Evolutionary conservation across 2,888 invertebrate species (phyloP).

Genomic region (Eupsilia transversa): DNA sequence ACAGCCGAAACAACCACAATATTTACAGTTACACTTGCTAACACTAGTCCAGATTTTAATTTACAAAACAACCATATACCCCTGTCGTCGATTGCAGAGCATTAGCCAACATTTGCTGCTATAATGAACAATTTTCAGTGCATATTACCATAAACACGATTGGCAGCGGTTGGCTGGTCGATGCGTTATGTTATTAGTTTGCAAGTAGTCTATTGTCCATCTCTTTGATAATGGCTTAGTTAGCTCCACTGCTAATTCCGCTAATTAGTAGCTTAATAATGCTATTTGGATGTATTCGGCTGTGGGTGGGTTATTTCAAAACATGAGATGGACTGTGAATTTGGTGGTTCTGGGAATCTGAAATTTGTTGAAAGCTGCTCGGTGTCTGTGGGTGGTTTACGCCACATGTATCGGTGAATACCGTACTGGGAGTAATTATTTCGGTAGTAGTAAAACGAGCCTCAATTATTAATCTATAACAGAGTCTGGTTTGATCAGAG

Average conservation of each 20-base stretch:
- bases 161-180: constrained; percentile 16
- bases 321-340: constrained; percentile 24
- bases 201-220: constrained; percentile 13
- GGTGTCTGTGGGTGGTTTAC: background rate
- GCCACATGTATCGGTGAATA: background rate
- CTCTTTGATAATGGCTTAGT: constrained; percentile 39
- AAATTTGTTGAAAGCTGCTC: constrained; percentile 5
- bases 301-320: constrained; percentile 5
- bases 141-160: constrained; percentile 43
- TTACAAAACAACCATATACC: constrained; percentile 5
- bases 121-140: constrained; percentile 43
- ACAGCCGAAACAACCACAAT: too few species aligned
- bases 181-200: constrained; percentile 39
- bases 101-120: constrained; percentile 29
- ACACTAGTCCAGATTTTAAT: constrained; percentile 10
- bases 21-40: background rate
- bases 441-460: background rate
- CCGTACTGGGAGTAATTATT: background rate
- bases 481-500: background rate
- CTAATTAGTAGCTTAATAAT: constrained; percentile 18
- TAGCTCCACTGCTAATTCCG: constrained; percentile 3
- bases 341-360: background rate
- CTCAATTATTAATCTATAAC: background rate
- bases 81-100: constrained; percentile 7
- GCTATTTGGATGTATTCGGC: constrained; percentile 9